Conservation (phyloP, 1,140 invertebrate species). For the Manduca sexta region DNA sequence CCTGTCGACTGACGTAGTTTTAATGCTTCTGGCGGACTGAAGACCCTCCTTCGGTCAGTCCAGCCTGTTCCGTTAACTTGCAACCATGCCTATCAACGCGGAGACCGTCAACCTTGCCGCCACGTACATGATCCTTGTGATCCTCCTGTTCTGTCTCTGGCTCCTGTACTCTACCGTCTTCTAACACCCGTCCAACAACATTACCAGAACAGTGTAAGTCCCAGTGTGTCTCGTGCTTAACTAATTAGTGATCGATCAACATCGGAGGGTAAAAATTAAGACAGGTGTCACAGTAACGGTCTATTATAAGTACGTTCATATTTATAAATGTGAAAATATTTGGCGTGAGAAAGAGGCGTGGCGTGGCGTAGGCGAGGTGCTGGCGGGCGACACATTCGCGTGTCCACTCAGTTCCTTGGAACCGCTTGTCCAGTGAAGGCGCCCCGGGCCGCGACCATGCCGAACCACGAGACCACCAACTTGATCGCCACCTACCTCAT, state of each 20-base stretch:
- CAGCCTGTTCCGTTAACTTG: conserved; percentile 24
- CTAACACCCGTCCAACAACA: conserved; percentile 22
- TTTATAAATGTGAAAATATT: conserved; percentile 53
- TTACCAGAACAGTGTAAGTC: conserved; percentile 25
- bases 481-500: conserved; percentile 71
- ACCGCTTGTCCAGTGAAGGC: conserved; percentile 46
- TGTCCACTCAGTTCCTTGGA: conserved; percentile 52
- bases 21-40: conserved; percentile 16
- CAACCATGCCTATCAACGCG: conserved; percentile 69
- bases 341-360: conserved; percentile 43
- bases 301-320: conserved; percentile 41
- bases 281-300: conserved; percentile 28
- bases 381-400: conserved; percentile 27
- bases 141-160: conserved; percentile 67
- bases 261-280: not conserved
- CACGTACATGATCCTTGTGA: conserved; percentile 71
- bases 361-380: conserved; percentile 32
- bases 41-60: conserved; percentile 44
- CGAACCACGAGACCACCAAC: conserved; percentile 70
- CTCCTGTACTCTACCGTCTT: conserved; percentile 65
- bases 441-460: conserved; percentile 41
- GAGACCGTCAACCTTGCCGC: conserved; percentile 68
- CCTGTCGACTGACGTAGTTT: conserved; percentile 39
- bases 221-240: not conserved
- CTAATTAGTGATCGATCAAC: not conserved